Evolutionary conservation across 2,113 vertebrate genomes (phyloP).

Genomic region (Calyptomena viridis): DNA sequence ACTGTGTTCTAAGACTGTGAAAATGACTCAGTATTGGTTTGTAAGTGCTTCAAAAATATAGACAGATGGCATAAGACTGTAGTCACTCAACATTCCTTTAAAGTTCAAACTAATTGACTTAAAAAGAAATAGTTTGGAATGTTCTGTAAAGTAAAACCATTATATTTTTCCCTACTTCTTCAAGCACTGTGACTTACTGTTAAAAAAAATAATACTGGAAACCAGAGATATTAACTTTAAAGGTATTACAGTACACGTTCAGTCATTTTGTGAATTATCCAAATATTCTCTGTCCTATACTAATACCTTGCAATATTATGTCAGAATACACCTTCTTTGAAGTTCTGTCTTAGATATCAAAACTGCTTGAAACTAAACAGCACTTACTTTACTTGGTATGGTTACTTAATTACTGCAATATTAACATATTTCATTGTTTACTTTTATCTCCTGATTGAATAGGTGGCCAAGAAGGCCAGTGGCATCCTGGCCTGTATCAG

Average conservation of each 20-base stretch:
- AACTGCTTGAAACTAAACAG: neutral
- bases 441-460: neutral
- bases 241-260: neutral
- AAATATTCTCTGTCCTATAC: neutral
- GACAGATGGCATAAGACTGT: neutral
- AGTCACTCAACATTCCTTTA: neutral
- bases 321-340: neutral
- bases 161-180: neutral
- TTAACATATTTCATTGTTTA: neutral
- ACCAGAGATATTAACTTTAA: neutral
- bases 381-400: neutral
- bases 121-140: neutral
- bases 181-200: neutral
- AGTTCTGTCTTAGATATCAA: neutral
- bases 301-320: neutral
- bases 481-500: too few species aligned
- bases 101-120: neutral
- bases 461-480: too few species aligned
- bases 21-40: neutral
- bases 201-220: neutral
- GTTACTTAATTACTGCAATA: neutral
- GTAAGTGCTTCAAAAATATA: neutral
- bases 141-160: neutral
- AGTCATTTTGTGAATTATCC: neutral
- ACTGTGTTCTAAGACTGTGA: neutral